Base-by-base conservation (phyloP, 2,888 invertebrate genomes). In the Diarsia mendica region DNA sequence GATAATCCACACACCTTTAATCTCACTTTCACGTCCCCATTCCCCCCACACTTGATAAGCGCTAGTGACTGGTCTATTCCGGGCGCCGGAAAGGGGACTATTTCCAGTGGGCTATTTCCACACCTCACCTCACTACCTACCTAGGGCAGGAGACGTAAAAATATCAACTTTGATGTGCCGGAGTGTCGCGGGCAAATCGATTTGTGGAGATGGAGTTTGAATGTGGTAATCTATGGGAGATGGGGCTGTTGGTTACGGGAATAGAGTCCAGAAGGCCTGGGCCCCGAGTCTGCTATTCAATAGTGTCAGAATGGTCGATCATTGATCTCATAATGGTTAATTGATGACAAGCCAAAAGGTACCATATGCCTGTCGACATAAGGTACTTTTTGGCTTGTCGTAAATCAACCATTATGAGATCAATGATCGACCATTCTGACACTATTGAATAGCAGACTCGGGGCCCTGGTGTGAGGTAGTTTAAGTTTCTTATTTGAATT, bases 11-110 rank as follows among this genome's bases (percentile, higher is more conserved):
- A 28, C 28, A 63, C 53, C n/a, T n/a, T 55, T 4, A 66, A 46
- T 58, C 33, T 83, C 58, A 55, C 67, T 68, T 72, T 23, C 3
- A 46, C 67, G 67, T 64, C 63, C 39, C 44, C 18, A 10, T 64
- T 72, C 67, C 75, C 75, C 71, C 64, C 67, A 55, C 68, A 11
- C 55, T 46, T 76, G 85, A 85, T 83, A 81, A 77, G 58, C 75
- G 49, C 72, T 65, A 65, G 67, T 85, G 87, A 85, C 86, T 82
- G 55, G 76, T 65, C 76, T 91, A 91, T 91, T 90, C 86, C 75
- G 48, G 88, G 85, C 91, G 79, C 85, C 89, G 91, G 91, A 91
- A 89, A 88, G 91, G 91, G 90, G 89, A 81, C 89, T 91, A 91
- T 91, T 91, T 88, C 66, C 76, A 86, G 64, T 58, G 8, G 9